Evolutionary conservation across 2,888 invertebrate genomes (phyloP).

Genomic region (Andrena marginata): DNA sequence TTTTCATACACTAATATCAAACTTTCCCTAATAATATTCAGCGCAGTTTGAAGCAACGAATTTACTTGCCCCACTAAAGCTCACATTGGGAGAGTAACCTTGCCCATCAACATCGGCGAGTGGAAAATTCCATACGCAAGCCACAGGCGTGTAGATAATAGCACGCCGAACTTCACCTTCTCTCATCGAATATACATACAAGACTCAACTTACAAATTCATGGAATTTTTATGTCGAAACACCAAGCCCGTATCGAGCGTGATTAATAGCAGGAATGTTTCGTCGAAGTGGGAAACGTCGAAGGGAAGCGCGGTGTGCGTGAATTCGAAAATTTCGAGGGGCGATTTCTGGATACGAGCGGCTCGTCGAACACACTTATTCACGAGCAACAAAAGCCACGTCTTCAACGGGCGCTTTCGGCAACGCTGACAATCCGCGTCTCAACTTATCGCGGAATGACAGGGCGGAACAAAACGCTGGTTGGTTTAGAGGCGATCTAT

Average conservation of each 20-base stretch:
- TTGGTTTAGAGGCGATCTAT: conserved; percentile 41
- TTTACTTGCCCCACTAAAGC: not conserved
- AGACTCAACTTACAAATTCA: not conserved
- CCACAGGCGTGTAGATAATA: too few relatives aligned
- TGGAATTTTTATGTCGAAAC: not conserved
- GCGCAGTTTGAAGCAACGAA: not conserved
- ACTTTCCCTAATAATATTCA: conserved; percentile 34
- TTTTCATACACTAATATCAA: not conserved
- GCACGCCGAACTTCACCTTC: too few relatives aligned
- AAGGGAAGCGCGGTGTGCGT: not conserved
- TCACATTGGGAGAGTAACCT: conserved; percentile 36
- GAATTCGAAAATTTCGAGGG: conserved; percentile 10
- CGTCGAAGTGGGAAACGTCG: not conserved
- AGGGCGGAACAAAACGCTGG: conserved; percentile 38
- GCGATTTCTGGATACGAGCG: not conserved
- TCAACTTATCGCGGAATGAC: conserved; percentile 38
- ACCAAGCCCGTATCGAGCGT: too few relatives aligned
- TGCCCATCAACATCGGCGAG: not conserved
- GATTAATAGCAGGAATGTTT: not conserved
- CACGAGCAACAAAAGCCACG: not conserved
- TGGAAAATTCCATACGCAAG: too few relatives aligned
- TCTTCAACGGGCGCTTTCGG: not conserved
- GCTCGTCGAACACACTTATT: not conserved
- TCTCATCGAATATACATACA: not conserved
- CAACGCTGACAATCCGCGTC: conserved; percentile 27